Evolutionary conservation across 2,113 vertebrate species (phyloP).

Genomic region (Dermatemys mawii): DNA sequence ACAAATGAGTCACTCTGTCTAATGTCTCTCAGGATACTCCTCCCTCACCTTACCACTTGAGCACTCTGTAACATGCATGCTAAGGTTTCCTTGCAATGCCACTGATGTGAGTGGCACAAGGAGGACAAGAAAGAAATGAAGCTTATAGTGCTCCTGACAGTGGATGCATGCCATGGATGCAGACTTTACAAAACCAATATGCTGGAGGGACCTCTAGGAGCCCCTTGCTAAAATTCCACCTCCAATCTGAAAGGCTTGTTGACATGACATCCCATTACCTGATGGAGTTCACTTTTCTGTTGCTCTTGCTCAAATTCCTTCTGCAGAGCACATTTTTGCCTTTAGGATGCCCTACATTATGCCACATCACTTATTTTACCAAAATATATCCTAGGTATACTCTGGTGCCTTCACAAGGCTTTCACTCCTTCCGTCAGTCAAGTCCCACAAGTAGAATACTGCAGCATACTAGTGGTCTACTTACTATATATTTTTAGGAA

Average conservation of each 20-base stretch:
- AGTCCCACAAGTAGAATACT: neutral
- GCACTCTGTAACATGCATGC: neutral
- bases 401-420: neutral
- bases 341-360: neutral
- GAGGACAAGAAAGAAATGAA: neutral
- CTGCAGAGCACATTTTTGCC: neutral
- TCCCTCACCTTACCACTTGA: rapidly evolving
- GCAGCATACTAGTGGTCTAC: neutral
- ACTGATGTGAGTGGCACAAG: neutral
- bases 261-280: neutral
- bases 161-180: neutral
- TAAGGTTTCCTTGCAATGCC: neutral
- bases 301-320: neutral
- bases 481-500: neutral
- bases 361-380: neutral
- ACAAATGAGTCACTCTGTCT: neutral
- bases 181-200: neutral
- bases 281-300: neutral
- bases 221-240: neutral
- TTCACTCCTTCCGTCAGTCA: neutral
- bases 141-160: rapidly evolving
- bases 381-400: neutral
- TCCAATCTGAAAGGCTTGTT: neutral
- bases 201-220: neutral
- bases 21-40: neutral